Base-by-base conservation (phyloP, 2,113 vertebrate genomes). In the Calidris pugnax region DNA sequence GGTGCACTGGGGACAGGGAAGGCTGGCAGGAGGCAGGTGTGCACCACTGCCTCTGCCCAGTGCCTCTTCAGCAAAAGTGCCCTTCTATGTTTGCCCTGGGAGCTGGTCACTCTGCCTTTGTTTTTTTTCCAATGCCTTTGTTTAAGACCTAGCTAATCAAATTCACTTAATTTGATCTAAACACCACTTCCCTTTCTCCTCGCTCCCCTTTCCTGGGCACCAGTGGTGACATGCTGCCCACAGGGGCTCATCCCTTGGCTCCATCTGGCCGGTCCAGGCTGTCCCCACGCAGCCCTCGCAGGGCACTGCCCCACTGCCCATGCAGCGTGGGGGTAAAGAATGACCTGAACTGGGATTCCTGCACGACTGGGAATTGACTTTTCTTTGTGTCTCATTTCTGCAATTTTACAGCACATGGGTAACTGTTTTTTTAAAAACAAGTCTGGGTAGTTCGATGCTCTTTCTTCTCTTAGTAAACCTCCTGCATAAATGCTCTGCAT, bases 281-380 rank as follows among this genome's bases (percentile, higher is more conserved):
- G 56, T 11, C 14, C 64, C 47, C 30, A 39, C 0, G 1, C 59
- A 69, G 43, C 59, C 53, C 64, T 78, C 0, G 0, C 45, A 27
- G 15, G 51, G 41, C 3, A 1, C 28, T 71, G 75, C 27, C 63
- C 24, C 64, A 19, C 22, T 20, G 48, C 4, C 2, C 23, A 24
- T 22, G 9, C n/a, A 80, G 57, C 1, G 0, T 5, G 33, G 47
- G 22, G 57, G 33, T 43, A 59, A 78, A 59, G 56, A 64, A 21
- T 1, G 5, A 72, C 5, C 47, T 75, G 15, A 63, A 57, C 4
- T n/a, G 59, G 71, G 43, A 53, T 28, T 53, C 43, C 68, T 6
- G 18, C 35, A 18, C 18, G 37, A 89, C 1, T 50, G 59, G 35
- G 24, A 62, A 53, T 0, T 55, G 57, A 21, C 32, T 76, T 51